Base-by-base conservation (phyloP, 2,113 vertebrate species). In the Sinocyclocheilus grahami region DNA sequence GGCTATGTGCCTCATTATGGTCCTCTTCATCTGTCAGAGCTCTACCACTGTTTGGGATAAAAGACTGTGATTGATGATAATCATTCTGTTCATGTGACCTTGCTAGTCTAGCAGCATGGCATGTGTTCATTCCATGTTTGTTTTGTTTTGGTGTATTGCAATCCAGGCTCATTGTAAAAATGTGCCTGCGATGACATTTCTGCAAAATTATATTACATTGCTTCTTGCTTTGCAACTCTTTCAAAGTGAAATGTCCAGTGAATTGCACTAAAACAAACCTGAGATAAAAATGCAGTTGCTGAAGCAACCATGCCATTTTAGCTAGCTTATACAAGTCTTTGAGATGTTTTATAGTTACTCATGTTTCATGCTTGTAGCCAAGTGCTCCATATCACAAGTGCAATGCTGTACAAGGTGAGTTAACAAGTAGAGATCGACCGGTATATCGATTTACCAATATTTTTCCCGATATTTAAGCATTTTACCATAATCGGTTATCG, bases 51-150 rank as follows among this genome's bases (percentile, higher is more conserved):
- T 90, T 87, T 63, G 77, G 85, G 90, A 88, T 82, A 92, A n/a
- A 51, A 87, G 89, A 80, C 90, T 89, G 78, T 92, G 93, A 94
- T 91, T 91, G 93, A 94, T 94, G 91, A 86, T 92, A 90, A 95
- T 92, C 91, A 91, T 91, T 92, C 87, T 88, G 72, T 30, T 88
- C 11, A 39, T 69, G 81, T 86, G 86, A 71, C 60, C 80, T 86
- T 86, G 37, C 3, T 63, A 63, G 85, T 81, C 37, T 33, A 78
- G 69, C 75, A 77, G 20, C 78, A 58, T 27, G 18, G 33, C 24
- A 22, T 42, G 30, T 65, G 33, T 30, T 82, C 58, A 39, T 24
- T 71, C 7, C 48, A 11, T 20, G 1, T 78, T 42, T 42, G 1
- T 51, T 13, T 51, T 13, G 13, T 74, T 48, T 72, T 62, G 20